Evolutionary conservation across 2,888 invertebrate species (phyloP), one percentile per base, ranked within the genome.

Genomic region (Drosophila mulleri): DNA sequence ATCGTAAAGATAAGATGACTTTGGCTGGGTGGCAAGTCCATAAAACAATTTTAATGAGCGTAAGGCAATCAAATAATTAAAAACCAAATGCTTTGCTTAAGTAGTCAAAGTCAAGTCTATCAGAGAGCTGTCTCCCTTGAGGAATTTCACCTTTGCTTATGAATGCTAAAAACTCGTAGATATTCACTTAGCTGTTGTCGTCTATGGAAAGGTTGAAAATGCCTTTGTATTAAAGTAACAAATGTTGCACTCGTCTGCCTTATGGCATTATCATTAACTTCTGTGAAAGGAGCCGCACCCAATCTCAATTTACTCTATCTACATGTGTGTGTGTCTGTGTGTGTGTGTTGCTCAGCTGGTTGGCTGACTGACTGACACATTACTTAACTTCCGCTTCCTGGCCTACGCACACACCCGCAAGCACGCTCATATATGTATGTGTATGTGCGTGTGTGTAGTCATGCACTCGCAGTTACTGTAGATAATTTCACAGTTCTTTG

Each of bases 361-460:
- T 80, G 79, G 67, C 64, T 78, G 69, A 73, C 75, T 75, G 81
- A 80, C 84, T 85, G 84, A 86, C 85, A 89, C 85, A 86, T 86
- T 86, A 89, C 82, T 86, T 86, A 86, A 84, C 85, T 89, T 86
- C 88, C 89, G 85, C 77, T 86, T 89, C 85, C 85, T 75, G 78
- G 65, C 72, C 65, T 56, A 57, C 57, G 32, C 75, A 75, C 69
- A 64, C 42, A 64, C 68, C 57, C 53, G 54, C 50, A 54, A 44
- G 48, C 50, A 60, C 41, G 47, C 47, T 26, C 26, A 52, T 8
- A 14, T 8, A 35, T 52, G 4, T 37, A 6, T 26, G 14, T 39
- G 2, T 12, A 6, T 29, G 4, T 37, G 0, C 14, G 18, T 35
- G 14, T 37, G 0, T 48, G 44, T 48, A 58, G 14, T n/a, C 53